Percentiles rank a stretch among this genome's conserved stretches.
phyloP scores from a whole-genome alignment of 2,888 invertebrate genomes.

The Lasioglossum pauxillum region DNA sequence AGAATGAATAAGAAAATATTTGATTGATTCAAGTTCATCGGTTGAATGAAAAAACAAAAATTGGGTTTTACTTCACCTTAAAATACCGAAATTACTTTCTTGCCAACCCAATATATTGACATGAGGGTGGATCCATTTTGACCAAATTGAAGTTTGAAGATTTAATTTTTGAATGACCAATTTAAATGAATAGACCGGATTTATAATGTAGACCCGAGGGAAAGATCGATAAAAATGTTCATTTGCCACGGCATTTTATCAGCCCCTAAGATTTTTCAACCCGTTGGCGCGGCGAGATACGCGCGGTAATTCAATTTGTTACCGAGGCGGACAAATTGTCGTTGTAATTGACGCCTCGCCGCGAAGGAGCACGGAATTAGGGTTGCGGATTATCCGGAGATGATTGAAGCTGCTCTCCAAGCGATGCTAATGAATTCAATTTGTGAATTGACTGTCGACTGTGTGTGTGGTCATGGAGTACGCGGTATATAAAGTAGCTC shows the following conservation, averaged over 20 bases:
- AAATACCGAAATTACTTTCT: too few relatives aligned
- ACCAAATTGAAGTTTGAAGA: neutral
- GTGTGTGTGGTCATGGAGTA: neutral
- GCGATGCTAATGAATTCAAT: neutral
- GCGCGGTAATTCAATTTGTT: slow-evolving; percentile 8
- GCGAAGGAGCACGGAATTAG: neutral
- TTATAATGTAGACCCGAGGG: too few relatives aligned
- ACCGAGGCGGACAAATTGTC: neutral
- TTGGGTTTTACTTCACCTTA: too few relatives aligned
- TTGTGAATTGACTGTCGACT: neutral
- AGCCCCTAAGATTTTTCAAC: neutral
- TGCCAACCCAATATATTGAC: too few relatives aligned
- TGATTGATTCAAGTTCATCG: too few relatives aligned
- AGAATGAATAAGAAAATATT: too few relatives aligned
- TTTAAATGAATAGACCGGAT: too few relatives aligned
- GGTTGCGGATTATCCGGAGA: neutral
- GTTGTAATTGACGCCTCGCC: neutral
- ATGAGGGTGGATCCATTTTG: neutral
- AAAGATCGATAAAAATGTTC: neutral
- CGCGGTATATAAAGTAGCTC: neutral
- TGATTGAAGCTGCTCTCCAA: neutral
- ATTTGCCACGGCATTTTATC: neutral
- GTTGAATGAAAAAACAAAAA: too few relatives aligned
- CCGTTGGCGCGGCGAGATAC: neutral
- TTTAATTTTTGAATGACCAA: too few relatives aligned